Conservation (phyloP, 2,888 invertebrate species). For the Phanerotoma sp. region DNA sequence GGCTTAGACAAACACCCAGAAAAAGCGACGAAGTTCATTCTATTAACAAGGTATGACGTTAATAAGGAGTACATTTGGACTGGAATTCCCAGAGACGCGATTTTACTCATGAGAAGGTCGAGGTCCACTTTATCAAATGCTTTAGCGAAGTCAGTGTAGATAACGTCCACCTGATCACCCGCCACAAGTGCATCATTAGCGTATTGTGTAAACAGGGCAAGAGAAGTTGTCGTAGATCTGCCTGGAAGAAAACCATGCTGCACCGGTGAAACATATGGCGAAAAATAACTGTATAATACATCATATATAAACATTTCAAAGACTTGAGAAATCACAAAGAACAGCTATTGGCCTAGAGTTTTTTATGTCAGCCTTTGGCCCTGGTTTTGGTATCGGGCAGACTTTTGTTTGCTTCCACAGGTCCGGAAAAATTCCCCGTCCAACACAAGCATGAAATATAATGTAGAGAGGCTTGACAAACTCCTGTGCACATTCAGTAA, state of each 20-base stretch:
- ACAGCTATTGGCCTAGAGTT: constrained; percentile 13
- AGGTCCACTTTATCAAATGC: background rate
- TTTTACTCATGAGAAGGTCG: background rate
- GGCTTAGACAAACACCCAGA: background rate
- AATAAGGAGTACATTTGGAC: background rate
- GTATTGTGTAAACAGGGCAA: background rate
- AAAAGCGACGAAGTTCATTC: background rate
- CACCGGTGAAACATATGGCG: background rate
- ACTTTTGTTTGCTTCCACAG: constrained; percentile 8
- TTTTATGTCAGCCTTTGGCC: background rate
- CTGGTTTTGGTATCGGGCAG: constrained; percentile 10
- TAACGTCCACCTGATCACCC: no score
- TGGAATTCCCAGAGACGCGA: background rate
- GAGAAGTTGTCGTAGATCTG: background rate
- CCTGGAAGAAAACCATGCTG: background rate
- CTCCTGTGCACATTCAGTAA: background rate
- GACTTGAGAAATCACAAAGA: no score
- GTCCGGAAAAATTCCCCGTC: constrained; percentile 2
- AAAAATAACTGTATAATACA: background rate
- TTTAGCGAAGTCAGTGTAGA: no score
- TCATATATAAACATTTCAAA: background rate
- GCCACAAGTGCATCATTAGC: background rate
- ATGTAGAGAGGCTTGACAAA: background rate
- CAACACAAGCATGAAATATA: background rate
- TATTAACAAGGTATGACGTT: background rate